phyloP scores from a whole-genome alignment of 2,113 vertebrate species.

The Crotalus tigris region DNA sequence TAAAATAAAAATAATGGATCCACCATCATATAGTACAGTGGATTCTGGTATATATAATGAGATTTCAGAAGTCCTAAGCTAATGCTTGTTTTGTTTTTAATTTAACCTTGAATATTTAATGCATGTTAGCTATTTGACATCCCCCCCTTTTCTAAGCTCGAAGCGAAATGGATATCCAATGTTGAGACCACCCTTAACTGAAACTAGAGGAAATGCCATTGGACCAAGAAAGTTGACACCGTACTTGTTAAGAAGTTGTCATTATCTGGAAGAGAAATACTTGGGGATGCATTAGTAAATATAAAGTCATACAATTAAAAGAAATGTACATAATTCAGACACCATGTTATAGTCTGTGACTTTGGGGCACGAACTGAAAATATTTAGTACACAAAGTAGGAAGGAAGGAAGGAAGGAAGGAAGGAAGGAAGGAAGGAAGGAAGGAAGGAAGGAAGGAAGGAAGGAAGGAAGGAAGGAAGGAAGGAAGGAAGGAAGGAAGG shows the following conservation, averaged over 20 bases:
- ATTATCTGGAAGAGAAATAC: slow-evolving; percentile 38
- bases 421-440: too few relatives aligned
- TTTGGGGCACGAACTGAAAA: slow-evolving; percentile 62
- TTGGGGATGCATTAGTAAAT: slow-evolving; percentile 46
- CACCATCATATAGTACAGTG: not conserved
- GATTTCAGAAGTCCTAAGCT: not conserved
- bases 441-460: too few relatives aligned
- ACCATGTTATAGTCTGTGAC: slow-evolving; percentile 42
- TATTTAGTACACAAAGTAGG: slow-evolving; percentile 51
- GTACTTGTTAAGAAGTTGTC: slow-evolving; percentile 34
- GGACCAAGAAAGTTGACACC: slow-evolving; percentile 39
- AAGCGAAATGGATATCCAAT: slow-evolving; percentile 22
- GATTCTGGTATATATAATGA: too few relatives aligned
- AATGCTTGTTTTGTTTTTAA: accelerated
- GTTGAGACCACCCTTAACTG: slow-evolving; percentile 26
- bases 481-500: not conserved
- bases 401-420: too few relatives aligned
- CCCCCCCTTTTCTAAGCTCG: not conserved
- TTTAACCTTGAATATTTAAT: not conserved
- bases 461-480: too few relatives aligned
- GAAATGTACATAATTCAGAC: slow-evolving; percentile 55
- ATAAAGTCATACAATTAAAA: slow-evolving; percentile 55
- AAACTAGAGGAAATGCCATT: slow-evolving; percentile 33
- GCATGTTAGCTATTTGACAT: not conserved
- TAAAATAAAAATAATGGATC: not conserved